These are phyloP conservation scores for Sphinx pinastri DNA, from an alignment of 2,888 invertebrate species.

Conservation along the genomic window DNA sequence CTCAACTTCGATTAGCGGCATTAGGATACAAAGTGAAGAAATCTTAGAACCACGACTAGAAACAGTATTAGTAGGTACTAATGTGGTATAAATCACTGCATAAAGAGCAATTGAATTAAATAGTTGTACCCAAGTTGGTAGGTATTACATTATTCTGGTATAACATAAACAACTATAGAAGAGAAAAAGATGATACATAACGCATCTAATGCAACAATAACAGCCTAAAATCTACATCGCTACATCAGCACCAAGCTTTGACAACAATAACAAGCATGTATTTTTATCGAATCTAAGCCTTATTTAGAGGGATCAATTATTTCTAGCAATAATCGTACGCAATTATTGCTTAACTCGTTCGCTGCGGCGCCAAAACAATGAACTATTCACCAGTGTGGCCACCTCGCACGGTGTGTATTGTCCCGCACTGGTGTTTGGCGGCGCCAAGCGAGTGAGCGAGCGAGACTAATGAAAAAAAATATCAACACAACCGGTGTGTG, in stretches of 20 bases:
- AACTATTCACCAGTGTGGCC: no score
- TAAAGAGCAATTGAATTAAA: no score
- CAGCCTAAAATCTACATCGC: not conserved
- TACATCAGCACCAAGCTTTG: slow-evolving; percentile 29
- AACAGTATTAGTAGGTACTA: not conserved
- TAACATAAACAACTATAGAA: not conserved
- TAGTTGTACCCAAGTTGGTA: no score
- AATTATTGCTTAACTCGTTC: no score
- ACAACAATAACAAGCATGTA: slow-evolving; percentile 26
- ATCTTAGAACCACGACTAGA: not conserved
- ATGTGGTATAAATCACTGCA: not conserved
- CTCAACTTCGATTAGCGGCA: not conserved
- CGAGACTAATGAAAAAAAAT: no score
- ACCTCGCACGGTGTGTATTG: no score
- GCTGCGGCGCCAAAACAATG: no score
- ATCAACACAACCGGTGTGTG: no score
- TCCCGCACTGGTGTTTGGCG: no score
- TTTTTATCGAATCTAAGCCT: not conserved
- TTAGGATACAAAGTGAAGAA: not conserved
- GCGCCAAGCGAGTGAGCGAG: no score
- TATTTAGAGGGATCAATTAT: not conserved
- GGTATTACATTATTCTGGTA: not conserved
- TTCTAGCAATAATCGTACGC: no score
- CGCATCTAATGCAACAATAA: not conserved
- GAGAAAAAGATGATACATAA: not conserved